These are phyloP conservation scores for Acropora tenuis DNA, from an alignment of 64 coral and sea anemone genomes.

Conservation along the genomic window DNA sequence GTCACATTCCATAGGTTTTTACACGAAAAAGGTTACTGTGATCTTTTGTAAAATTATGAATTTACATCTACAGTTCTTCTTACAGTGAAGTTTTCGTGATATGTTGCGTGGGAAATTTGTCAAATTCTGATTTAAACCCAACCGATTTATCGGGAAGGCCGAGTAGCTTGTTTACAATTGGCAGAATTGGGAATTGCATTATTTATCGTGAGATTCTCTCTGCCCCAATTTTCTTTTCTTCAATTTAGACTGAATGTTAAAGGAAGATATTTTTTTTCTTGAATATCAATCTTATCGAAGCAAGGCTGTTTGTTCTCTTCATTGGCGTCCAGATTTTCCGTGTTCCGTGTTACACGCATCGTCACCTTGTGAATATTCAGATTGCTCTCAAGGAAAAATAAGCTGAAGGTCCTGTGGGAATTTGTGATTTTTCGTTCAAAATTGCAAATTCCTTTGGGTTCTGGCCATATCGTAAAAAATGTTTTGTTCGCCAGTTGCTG, in stretches of 20 bases:
- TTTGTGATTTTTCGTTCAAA: conserved; percentile 1
- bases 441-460: not conserved
- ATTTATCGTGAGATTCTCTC: conserved; percentile 26
- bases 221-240: conserved; percentile 22
- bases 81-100: not conserved
- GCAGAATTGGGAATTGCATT: conserved; percentile 29
- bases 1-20: not conserved
- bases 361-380: conserved; percentile 1
- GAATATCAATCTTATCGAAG: not conserved
- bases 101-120: not conserved
- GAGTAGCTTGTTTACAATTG: conserved; percentile 43
- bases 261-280: not conserved
- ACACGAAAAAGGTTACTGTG: not conserved
- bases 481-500: too few species aligned
- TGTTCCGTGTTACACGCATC: not conserved
- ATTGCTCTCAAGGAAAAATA: not conserved
- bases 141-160: not conserved
- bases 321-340: not conserved
- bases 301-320: not conserved
- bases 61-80: not conserved
- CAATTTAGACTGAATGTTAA: not conserved
- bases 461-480: not conserved
- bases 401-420: not conserved
- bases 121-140: not conserved
- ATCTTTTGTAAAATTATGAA: not conserved